Evolutionary conservation across 64 coral and sea anemone genomes (phyloP).

Genomic region (Montipora foliosa): DNA sequence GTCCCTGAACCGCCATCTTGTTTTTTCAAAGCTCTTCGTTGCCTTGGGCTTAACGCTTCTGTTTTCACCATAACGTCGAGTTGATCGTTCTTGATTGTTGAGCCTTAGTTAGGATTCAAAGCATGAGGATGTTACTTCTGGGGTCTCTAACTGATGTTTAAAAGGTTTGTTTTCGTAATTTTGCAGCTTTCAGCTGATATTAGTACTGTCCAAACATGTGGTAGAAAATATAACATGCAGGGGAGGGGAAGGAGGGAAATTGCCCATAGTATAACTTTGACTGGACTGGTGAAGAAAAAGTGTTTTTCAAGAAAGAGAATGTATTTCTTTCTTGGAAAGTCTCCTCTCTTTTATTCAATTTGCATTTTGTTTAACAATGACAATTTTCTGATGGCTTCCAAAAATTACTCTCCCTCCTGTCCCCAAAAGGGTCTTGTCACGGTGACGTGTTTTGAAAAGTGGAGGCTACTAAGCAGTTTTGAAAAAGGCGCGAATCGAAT

Average conservation of each 20-base stretch:
- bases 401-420: neutral
- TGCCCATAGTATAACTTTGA: too few species aligned
- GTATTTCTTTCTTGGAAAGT: neutral
- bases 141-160: neutral
- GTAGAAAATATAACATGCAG: neutral
- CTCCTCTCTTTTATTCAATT: neutral
- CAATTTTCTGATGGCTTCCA: neutral
- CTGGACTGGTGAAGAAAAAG: too few species aligned
- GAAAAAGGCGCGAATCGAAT: slow-evolving; percentile 78
- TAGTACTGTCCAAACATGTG: slow-evolving; percentile 56
- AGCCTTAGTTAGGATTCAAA: neutral
- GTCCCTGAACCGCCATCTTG: slow-evolving; percentile 5
- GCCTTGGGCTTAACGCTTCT: neutral
- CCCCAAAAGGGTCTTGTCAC: neutral
- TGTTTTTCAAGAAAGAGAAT: too few species aligned
- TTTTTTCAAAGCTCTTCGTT: slow-evolving; percentile 34
- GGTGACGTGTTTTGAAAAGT: neutral
- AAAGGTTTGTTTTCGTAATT: neutral
- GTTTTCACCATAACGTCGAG: neutral
- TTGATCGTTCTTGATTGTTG: neutral
- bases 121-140: neutral
- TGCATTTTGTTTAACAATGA: neutral
- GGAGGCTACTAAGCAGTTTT: slow-evolving; percentile 58
- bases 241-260: slow-evolving; percentile 7
- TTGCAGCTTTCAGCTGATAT: neutral